Percentiles rank a stretch among this genome's conserved stretches.
Conservation (phyloP, 2,113 vertebrate species). For the Planiliza haematocheilus region DNA sequence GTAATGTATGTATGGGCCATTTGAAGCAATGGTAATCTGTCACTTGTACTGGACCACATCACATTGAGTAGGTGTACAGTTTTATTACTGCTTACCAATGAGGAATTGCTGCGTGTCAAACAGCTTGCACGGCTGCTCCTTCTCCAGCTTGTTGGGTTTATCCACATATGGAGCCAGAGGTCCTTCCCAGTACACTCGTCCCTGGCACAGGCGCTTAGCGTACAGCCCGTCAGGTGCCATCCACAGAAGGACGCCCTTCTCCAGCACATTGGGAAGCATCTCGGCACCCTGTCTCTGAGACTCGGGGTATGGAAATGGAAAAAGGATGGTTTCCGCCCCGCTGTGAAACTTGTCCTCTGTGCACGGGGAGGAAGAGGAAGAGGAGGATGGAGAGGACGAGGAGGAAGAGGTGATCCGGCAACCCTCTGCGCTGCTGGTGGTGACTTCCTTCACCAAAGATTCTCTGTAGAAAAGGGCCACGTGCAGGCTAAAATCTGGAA, state of each 20-base stretch:
- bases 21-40: too few species aligned
- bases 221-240: conserved; percentile 92
- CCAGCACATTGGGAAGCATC: conserved; percentile 90
- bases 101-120: conserved; percentile 97
- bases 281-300: conserved; percentile 93
- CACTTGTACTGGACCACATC: too few species aligned
- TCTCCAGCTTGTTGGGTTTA: conserved; percentile 95
- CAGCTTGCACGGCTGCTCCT: conserved; percentile 94
- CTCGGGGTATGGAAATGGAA: conserved; percentile 93
- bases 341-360: conserved; percentile 80
- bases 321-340: conserved; percentile 89
- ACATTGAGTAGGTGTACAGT: too few species aligned
- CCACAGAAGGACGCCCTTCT: conserved; percentile 94
- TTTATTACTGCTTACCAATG: conserved; percentile 83
- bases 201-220: conserved; percentile 95
- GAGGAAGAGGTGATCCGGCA: conserved; percentile 90
- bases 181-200: conserved; percentile 95
- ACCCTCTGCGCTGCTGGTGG: conserved; percentile 90
- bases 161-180: conserved; percentile 90
- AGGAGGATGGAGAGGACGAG: conserved; percentile 81
- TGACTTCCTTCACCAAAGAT: conserved; percentile 92
- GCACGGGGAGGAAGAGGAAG: conserved; percentile 82
- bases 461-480: conserved; percentile 96
- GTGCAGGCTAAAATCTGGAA: conserved; percentile 91
- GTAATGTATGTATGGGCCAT: too few species aligned